Base-by-base conservation (phyloP, 1,140 invertebrate genomes). In the Teleopsis dalmanni region DNA sequence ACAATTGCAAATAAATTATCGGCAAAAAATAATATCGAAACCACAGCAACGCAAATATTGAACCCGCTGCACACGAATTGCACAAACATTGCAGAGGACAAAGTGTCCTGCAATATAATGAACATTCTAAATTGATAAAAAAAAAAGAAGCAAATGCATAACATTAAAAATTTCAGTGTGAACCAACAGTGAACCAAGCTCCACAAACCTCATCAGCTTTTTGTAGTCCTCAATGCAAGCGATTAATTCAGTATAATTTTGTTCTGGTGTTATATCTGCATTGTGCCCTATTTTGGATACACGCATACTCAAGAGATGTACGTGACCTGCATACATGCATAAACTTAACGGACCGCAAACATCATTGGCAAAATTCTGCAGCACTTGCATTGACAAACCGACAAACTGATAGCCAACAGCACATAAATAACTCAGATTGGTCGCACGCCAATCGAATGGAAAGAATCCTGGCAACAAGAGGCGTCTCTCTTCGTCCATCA, bases 41-140 rank as follows among this genome's bases (percentile, higher is more conserved):
- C 50, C 1, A 62, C 47, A 1, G 57, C 51, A n/a, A 65, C 43
- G 48, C 62, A 65, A 1, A 65, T 51, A 21, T 44, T 62, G 9
- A 50, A 36, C 0, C 62, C 58, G 21, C 58, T 62, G 4, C 47
- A 49, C 0, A 54, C 35, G 13, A 60, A 38, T 31, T 63, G 53
- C 13, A 52, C 31, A 2, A 65, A 29, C 19, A 62, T 56, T 1
- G 56, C 40, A 2, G 10, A 16, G 14, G 60, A 60, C 9, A 63
- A 45, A 2, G 50, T 52, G 6, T 47, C 21, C 7, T 43, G 21
- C 0, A 46, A 50, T 3, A 60, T 18, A 4, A 47, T 23, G 37
- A 57, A 53, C 3, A 60, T 55, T 14, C 58, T 60, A 23, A 1
- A 56, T 54, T 0, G 10, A 16, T n/a, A n/a, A n/a, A n/a, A n/a